Conservation (phyloP, 1,140 invertebrate species). For the Diorhabda sublineata region DNA sequence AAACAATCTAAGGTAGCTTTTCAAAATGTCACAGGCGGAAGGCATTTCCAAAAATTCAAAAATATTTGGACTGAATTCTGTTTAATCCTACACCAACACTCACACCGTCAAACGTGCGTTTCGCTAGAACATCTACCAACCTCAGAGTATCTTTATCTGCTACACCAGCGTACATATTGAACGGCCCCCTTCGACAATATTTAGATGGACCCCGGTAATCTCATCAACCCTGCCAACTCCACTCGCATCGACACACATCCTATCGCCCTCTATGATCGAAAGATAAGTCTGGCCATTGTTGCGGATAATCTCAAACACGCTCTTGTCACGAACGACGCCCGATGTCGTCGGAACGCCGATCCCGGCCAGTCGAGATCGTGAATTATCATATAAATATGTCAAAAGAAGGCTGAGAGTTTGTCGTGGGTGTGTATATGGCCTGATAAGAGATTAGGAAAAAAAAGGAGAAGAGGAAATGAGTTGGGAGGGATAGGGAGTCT, state of each 20-base stretch:
- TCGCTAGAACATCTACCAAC: too few relatives aligned
- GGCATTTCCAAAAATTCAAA: too few relatives aligned
- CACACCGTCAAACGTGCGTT: too few relatives aligned
- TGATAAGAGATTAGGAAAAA: conserved; percentile 2
- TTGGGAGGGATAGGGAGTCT: neutral
- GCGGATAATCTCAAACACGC: conserved; percentile 19
- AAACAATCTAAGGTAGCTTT: too few relatives aligned
- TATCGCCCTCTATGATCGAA: conserved; percentile 12
- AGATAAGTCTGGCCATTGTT: conserved; percentile 18
- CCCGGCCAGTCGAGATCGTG: conserved; percentile 2
- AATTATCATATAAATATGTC: conserved; percentile 21
- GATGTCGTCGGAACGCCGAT: neutral
- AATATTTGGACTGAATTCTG: too few relatives aligned
- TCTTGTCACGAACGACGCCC: conserved; percentile 10
- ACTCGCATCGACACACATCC: conserved; percentile 5
- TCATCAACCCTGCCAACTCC: conserved; percentile 7
- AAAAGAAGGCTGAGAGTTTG: conserved; percentile 3
- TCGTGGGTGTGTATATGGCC: conserved; percentile 7
- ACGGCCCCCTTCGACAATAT: too few relatives aligned
- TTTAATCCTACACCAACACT: too few relatives aligned
- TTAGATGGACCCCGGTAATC: conserved; percentile 8
- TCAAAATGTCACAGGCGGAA: too few relatives aligned
- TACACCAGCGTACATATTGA: too few relatives aligned
- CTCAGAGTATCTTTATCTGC: conserved; percentile 10
- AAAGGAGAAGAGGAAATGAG: conserved; percentile 2